These are phyloP conservation scores for Entomyzon cyanotis DNA, from an alignment of 2,113 vertebrate species.

Conservation along the genomic window DNA sequence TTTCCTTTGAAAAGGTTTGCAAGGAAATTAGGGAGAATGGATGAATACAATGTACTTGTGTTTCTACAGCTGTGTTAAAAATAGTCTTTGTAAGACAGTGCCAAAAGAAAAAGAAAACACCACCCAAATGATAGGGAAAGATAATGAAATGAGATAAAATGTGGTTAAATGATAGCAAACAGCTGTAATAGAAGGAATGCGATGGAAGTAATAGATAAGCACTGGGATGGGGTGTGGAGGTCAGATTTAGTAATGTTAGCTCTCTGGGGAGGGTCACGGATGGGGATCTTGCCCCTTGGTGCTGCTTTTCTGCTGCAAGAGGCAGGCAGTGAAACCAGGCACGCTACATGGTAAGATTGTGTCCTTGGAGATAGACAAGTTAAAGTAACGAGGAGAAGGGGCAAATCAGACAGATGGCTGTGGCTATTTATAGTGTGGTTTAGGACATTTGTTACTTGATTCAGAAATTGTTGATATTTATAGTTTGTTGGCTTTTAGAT, in stretches of 20 bases:
- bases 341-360: not conserved
- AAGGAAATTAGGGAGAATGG: not conserved
- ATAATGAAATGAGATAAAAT: not conserved
- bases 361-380: constrained; percentile 24
- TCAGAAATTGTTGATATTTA: constrained; percentile 60
- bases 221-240: not conserved
- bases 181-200: not conserved
- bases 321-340: not conserved
- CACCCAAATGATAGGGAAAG: not conserved
- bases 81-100: not conserved
- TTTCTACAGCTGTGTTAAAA: not conserved
- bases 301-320: not conserved
- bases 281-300: not conserved
- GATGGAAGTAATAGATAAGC: not conserved
- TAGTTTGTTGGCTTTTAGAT: constrained; percentile 41
- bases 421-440: constrained; percentile 55
- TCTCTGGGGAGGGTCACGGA: accelerated
- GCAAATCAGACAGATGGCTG: constrained; percentile 42
- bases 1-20: not conserved
- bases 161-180: not conserved
- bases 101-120: not conserved
- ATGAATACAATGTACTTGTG: not conserved
- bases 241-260: not conserved
- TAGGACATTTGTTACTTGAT: constrained; percentile 21
- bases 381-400: constrained; percentile 52